phyloP scores from a whole-genome alignment of 1,140 invertebrate species.

The Hirudo medicinalis region DNA sequence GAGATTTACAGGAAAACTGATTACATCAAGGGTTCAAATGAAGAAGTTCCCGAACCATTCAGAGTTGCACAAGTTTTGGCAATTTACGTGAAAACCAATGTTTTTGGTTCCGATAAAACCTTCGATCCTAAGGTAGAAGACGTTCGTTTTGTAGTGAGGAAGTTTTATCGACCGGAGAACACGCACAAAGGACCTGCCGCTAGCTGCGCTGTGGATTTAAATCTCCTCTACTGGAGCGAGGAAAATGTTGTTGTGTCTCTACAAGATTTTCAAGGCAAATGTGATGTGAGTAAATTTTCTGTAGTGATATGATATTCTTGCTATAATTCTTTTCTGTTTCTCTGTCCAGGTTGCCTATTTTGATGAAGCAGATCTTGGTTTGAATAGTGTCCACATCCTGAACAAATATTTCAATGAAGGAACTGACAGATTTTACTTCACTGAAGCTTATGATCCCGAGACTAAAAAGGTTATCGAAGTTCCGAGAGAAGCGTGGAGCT shows the following conservation, averaged over 20 bases:
- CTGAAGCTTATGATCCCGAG: constrained; percentile 51
- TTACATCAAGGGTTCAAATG: constrained; percentile 59
- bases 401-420: constrained; percentile 50
- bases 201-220: constrained; percentile 53
- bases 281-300: constrained; percentile 27
- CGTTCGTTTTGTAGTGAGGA: constrained; percentile 54
- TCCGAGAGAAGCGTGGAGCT: constrained; percentile 46
- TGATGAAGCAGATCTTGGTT: constrained; percentile 43
- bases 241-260: constrained; percentile 49
- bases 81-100: constrained; percentile 45
- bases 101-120: constrained; percentile 25
- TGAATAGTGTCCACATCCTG: constrained; percentile 38
- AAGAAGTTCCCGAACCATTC: constrained; percentile 60
- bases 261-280: constrained; percentile 49
- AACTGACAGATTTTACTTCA: constrained; percentile 62
- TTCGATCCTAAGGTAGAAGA: constrained; percentile 42
- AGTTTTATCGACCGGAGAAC: constrained; percentile 65
- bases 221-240: constrained; percentile 62
- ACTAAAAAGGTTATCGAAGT: constrained; percentile 51
- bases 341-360: constrained; percentile 44
- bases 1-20: constrained; percentile 57
- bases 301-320: background rate
- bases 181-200: constrained; percentile 48
- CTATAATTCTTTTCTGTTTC: background rate
- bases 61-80: constrained; percentile 53